These are phyloP conservation scores for Nephotettix cincticeps DNA, from an alignment of 1,140 invertebrate genomes.

Conservation along the genomic window DNA sequence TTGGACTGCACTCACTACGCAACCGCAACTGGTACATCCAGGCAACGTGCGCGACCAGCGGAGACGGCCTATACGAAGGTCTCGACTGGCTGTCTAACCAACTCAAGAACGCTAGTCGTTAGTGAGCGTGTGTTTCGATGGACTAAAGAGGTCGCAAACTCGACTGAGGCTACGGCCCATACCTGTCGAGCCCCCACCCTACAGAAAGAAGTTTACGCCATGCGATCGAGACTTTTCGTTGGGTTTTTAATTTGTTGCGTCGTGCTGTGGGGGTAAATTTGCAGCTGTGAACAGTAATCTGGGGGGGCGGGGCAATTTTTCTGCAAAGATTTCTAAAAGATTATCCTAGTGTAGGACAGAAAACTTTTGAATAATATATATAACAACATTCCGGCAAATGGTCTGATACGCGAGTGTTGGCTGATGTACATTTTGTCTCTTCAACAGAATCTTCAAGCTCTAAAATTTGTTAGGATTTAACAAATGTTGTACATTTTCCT, in stretches of 20 bases:
- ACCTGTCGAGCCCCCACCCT: neutral
- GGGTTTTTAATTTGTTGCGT: constrained; percentile 23
- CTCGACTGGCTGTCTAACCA: constrained; percentile 97
- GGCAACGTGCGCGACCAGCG: constrained; percentile 96
- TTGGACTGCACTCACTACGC: constrained; percentile 54
- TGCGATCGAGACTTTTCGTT: constrained; percentile 14
- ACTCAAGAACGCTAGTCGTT: constrained; percentile 52
- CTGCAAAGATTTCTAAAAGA: constrained; percentile 27
- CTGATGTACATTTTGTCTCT: constrained; percentile 28
- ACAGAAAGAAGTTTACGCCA: neutral
- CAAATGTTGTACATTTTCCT: constrained; percentile 15
- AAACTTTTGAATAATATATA: constrained; percentile 18
- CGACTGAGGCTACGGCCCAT: neutral
- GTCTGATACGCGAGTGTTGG: constrained; percentile 6
- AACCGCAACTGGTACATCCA: constrained; percentile 86
- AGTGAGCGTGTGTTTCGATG: neutral
- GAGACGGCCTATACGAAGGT: constrained; percentile 95
- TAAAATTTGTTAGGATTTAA: constrained; percentile 22
- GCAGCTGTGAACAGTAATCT: constrained; percentile 24
- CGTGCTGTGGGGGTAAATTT: constrained; percentile 13
- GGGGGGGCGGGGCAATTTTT: constrained; percentile 21
- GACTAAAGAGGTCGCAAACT: constrained; percentile 5
- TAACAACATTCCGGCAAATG: constrained; percentile 25
- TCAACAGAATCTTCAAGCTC: constrained; percentile 22
- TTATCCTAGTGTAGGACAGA: constrained; percentile 26